phyloP scores from a whole-genome alignment of 2,113 vertebrate genomes.

The Paraplagusia blochii region DNA sequence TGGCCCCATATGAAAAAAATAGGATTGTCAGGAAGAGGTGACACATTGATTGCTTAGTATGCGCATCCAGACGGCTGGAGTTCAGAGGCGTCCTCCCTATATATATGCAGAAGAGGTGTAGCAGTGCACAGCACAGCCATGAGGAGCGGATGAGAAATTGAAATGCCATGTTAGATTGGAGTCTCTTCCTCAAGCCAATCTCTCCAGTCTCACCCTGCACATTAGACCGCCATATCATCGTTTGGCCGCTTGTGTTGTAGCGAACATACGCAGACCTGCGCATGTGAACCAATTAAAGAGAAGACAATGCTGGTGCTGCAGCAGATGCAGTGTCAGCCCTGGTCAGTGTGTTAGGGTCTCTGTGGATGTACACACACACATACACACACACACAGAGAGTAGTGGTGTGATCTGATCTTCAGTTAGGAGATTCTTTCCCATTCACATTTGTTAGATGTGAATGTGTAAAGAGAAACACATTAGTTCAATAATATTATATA shows the following conservation, averaged over 20 bases:
- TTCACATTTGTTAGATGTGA: no score
- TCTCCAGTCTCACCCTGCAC: slow-evolving; percentile 26
- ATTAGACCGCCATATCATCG: slow-evolving; percentile 35
- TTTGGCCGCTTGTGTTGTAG: neutral
- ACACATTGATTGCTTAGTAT: slow-evolving; percentile 84
- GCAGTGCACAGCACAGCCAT: slow-evolving; percentile 65
- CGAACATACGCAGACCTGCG: no score
- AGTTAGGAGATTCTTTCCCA: no score
- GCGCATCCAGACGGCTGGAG: slow-evolving; percentile 72
- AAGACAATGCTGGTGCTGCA: neutral
- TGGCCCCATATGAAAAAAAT: slow-evolving; percentile 67
- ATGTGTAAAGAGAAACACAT: no score
- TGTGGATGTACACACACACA: no score
- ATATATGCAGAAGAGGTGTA: slow-evolving; percentile 77
- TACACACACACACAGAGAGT: no score
- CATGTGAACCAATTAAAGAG: neutral
- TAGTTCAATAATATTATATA: no score
- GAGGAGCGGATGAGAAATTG: slow-evolving; percentile 69
- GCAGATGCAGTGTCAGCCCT: no score
- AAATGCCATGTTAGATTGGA: slow-evolving; percentile 79
- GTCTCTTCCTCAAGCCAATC: slow-evolving; percentile 59
- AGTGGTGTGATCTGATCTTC: no score
- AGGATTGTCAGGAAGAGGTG: slow-evolving; percentile 78
- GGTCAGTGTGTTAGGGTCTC: no score
- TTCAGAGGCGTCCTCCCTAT: slow-evolving; percentile 71